Evolutionary conservation across 2,888 invertebrate species (phyloP), one percentile per base, ranked within the genome.

Genomic region (Mycalesis mineus): DNA sequence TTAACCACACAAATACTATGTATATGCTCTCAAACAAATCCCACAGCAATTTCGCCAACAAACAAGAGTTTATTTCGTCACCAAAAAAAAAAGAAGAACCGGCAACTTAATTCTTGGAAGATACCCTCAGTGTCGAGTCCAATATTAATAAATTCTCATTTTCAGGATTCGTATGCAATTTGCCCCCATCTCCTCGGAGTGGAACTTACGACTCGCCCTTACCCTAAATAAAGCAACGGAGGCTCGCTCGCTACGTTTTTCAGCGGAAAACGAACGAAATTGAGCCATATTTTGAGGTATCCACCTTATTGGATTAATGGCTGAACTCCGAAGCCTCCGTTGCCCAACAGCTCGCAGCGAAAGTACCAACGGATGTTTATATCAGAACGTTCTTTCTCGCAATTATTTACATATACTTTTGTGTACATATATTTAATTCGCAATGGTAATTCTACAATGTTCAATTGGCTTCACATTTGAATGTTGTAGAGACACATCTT

Each of bases 111-210:
- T 86, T 85, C 83, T 71, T 68, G 63, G 65, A 61, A 70, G 68
- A 68, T 71, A 72, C 74, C 71, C 70, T 71, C 71, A 67, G 67
- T 71, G 70, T 69, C 72, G 74, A 73, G 72, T 79, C 78, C 85
- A 88, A 89, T 89, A 88, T 88, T 86, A 88, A 88, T 89, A 89
- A 89, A 88, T 89, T 88, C 86, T 86, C 84, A 85, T 89, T 84
- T 75, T 70, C 77, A 69, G 80, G 83, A 84, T 84, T 85, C 80
- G 78, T 79, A 74, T 76, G 84, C 88, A 88, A 88, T 88, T 87
- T 87, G 84, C 86, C 80, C 77, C 69, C 73, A 80, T 65, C 77
- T 74, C 72, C 77, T 74, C 73, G 78, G 76, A 81, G 80, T 74
- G 75, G 79, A 85, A 87, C 83, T 88, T 88, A 88, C 77, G 88